These are phyloP conservation scores for Megaceryle torquata DNA, from an alignment of 2,113 vertebrate genomes.

Conservation along the genomic window DNA sequence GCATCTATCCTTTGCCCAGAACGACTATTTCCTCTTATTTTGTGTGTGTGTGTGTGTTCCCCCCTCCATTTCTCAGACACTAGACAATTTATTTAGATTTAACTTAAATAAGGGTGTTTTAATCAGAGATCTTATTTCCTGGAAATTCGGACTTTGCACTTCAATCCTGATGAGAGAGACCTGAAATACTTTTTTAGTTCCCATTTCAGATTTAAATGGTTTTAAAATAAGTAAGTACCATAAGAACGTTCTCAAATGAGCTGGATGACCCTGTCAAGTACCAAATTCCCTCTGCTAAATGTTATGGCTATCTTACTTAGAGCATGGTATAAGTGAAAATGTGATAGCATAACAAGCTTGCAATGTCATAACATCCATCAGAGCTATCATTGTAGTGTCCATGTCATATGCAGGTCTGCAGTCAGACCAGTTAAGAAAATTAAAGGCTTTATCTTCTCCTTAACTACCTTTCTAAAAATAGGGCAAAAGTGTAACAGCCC, in stretches of 20 bases:
- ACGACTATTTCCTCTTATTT: neutral
- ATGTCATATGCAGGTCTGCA: neutral
- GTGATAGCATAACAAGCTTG: neutral
- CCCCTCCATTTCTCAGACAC: neutral
- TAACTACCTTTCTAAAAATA: neutral
- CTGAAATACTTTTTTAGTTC: neutral
- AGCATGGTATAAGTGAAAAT: neutral
- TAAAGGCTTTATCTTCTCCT: neutral
- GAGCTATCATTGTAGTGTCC: neutral
- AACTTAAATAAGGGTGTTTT: neutral
- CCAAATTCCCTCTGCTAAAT: neutral
- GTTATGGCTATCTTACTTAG: neutral
- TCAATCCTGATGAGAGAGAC: neutral
- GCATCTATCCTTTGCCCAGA: neutral
- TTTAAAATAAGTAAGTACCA: neutral
- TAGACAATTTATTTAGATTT: neutral
- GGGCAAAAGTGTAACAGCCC: fast-evolving
- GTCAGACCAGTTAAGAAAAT: neutral
- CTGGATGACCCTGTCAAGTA: neutral
- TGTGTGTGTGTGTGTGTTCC: neutral
- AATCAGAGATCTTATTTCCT: neutral
- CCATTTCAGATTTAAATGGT: neutral
- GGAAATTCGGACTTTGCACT: neutral
- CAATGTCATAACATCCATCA: neutral
- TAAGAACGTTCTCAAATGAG: neutral